Conservation (phyloP, 2,888 invertebrate genomes). For the Ectropis crepuscularia region DNA sequence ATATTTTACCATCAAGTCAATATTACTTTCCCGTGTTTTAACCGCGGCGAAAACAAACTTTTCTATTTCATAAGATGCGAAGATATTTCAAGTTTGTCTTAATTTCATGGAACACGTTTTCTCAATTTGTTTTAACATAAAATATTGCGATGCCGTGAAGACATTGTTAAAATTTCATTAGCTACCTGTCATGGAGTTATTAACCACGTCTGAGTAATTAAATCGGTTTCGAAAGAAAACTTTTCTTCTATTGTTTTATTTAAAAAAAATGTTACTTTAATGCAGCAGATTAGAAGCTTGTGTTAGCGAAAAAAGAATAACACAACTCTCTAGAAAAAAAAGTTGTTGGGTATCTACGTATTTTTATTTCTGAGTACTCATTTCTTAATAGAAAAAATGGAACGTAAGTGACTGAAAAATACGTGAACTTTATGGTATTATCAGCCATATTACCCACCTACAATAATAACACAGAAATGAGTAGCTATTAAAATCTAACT, state of each 20-base stretch:
- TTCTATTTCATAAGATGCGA: constrained; percentile 37
- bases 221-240: constrained; percentile 17
- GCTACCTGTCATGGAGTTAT: constrained; percentile 40
- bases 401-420: constrained; percentile 2
- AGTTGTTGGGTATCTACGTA: no score
- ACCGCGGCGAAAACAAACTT: constrained; percentile 28
- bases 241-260: constrained; percentile 5
- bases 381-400: no score
- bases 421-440: constrained; percentile 1
- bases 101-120: constrained; percentile 44
- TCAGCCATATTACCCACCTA: no score
- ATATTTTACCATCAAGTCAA: constrained; percentile 19
- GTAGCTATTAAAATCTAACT: no score
- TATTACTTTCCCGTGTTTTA: constrained; percentile 14
- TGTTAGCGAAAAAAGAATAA: no score
- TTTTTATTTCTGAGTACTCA: background rate
- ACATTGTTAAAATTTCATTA: constrained; percentile 47
- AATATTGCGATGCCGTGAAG: constrained; percentile 44
- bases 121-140: constrained; percentile 45
- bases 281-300: background rate
- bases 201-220: constrained; percentile 43
- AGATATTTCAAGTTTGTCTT: constrained; percentile 40
- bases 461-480: no score
- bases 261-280: background rate
- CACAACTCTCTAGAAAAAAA: no score